phyloP scores from a whole-genome alignment of 2,113 vertebrate genomes.

The Pterophyllum scalare region DNA sequence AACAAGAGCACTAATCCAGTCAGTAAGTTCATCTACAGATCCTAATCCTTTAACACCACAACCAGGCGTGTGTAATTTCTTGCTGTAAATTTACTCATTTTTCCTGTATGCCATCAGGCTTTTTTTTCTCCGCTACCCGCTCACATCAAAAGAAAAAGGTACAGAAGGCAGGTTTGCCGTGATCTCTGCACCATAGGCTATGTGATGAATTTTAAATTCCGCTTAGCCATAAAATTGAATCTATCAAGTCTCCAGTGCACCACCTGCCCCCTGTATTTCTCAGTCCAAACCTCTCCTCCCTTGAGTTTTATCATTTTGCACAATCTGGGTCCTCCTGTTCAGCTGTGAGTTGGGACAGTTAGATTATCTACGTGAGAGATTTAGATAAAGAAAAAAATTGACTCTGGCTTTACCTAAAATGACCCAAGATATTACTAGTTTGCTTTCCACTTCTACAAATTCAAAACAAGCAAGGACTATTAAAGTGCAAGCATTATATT shows the following conservation, averaged over 20 bases:
- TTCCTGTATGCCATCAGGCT: conserved; percentile 14
- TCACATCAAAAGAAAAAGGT: conserved; percentile 53
- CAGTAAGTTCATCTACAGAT: conserved; percentile 65
- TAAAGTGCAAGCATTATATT: background rate
- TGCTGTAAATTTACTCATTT: conserved; percentile 59
- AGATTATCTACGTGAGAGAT: conserved; percentile 55
- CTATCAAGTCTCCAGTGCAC: conserved; percentile 62
- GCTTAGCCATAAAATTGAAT: conserved; percentile 80
- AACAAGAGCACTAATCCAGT: conserved; percentile 68
- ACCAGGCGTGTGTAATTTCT: conserved; percentile 64
- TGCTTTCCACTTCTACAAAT: conserved; percentile 46
- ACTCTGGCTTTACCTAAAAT: conserved; percentile 43
- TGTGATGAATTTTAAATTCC: conserved; percentile 78
- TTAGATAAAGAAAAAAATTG: conserved; percentile 58
- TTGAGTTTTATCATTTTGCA: conserved; percentile 70
- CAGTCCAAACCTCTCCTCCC: conserved; percentile 55
- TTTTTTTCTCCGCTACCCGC: conserved; percentile 33
- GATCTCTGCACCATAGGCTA: conserved; percentile 61
- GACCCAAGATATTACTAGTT: conserved; percentile 52
- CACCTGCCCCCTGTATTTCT: conserved; percentile 63
- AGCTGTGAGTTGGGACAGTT: conserved; percentile 38
- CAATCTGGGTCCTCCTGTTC: conserved; percentile 62
- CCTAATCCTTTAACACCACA: conserved; percentile 60
- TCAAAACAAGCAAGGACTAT: conserved; percentile 38
- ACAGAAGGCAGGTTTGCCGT: conserved; percentile 60